Evolutionary conservation across 1,140 invertebrate genomes (phyloP), one percentile per base, ranked within the genome.

Genomic region (Meloidogyne chitwoodi): DNA sequence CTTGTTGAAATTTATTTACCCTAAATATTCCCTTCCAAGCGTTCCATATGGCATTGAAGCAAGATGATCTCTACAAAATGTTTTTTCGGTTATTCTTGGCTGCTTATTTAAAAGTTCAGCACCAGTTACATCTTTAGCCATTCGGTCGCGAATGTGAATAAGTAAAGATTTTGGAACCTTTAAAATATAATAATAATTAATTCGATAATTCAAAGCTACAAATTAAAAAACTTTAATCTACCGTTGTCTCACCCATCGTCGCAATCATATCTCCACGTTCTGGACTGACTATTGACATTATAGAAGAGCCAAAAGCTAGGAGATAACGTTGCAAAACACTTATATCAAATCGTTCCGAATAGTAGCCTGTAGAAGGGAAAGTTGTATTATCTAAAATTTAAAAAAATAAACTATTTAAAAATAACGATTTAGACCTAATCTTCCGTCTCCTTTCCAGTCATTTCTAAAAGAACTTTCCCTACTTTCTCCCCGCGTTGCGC

Each of bases 401-500:
- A 44, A 10, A 68, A 1, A 31, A 22, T 31, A 27, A 44, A 5
- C 5, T 31, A 29, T 12, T 16, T 12, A 68, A 27, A 19, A 0
- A 14, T 38, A 12, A 31, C 34, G 4, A 68, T 38, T 16, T 34
- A 0, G 16, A 26, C 67, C 38, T 44, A 31, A 31, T 70, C 2
- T 24, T 41, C 8, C 68, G 41, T 19, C 16, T 63, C 68, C 22
- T 16, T 3, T 41, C 26, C 34, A 29, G 24, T 38, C 26, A 70
- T 38, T 27, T 70, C 68, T 16, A 70, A 16, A 41, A 70, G 2
- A 0, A 22, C 24, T 63, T 75, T 75, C 29, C 77, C 77, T 0
- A 90, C 88, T 62, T 72, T 74, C 77, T 90, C 89, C 48, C 89
- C 89, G 79, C 87, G 88, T 38, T 85, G 84, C 63, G 84, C 87